Conservation (phyloP, 2,888 invertebrate genomes). For the Galeopsomyia nigrocyanea region DNA sequence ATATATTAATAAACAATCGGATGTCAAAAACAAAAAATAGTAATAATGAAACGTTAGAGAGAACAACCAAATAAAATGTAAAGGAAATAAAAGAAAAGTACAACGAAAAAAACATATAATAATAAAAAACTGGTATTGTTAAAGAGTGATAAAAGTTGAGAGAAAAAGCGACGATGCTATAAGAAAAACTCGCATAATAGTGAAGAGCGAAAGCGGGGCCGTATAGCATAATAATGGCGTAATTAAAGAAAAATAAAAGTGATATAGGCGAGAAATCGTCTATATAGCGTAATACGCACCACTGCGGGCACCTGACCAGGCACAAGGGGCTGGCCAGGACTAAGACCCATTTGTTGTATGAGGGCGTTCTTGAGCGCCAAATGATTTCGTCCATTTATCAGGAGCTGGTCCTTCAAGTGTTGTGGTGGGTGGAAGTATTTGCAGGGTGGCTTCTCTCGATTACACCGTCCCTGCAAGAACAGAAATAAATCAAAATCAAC, state of each 20-base stretch:
- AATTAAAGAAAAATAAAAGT: too few relatives aligned
- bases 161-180: constrained; percentile 41
- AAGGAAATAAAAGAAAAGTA: constrained; percentile 4
- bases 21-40: constrained; percentile 2
- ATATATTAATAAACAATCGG: constrained; percentile 7
- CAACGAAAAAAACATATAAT: constrained; percentile 16
- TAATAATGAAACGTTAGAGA: constrained; percentile 17
- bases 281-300: constrained; percentile 76
- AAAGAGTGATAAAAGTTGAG: constrained; percentile 28
- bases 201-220: constrained; percentile 2
- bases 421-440: constrained; percentile 99
- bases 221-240: too few relatives aligned
- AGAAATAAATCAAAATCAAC: constrained; percentile 6
- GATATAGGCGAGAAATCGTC: too few relatives aligned
- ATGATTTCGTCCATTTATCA: constrained; percentile 99
- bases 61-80: not conserved
- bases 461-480: constrained; percentile 96
- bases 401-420: constrained; percentile 99
- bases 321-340: constrained; percentile 90
- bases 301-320: constrained; percentile 94
- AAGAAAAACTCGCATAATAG: constrained; percentile 6
- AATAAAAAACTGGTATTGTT: constrained; percentile 21
- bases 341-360: constrained; percentile 96
- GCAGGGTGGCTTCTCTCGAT: constrained; percentile 99
- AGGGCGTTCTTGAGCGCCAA: constrained; percentile 98